These are phyloP conservation scores for Hafferia zeledoni DNA, from an alignment of 2,797 vertebrate species.

Conservation along the genomic window DNA sequence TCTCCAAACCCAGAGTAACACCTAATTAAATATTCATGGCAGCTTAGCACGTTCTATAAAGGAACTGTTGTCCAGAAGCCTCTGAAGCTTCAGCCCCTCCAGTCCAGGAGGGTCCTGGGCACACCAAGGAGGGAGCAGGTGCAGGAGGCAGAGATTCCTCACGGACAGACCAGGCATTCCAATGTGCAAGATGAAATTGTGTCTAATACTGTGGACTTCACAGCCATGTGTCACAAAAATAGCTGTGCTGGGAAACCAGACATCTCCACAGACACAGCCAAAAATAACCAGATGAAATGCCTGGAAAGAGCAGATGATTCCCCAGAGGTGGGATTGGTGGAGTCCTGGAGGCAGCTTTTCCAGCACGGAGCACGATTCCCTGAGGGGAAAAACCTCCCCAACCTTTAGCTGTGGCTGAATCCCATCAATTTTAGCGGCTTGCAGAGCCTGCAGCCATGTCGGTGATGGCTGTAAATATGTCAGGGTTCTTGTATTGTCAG, in stretches of 20 bases:
- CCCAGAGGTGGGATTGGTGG: conserved; percentile 26
- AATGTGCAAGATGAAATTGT: not conserved
- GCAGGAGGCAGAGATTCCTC: not conserved
- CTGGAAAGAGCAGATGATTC: conserved; percentile 50
- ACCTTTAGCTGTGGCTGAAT: conserved; percentile 9
- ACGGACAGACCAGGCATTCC: not conserved
- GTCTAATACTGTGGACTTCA: conserved; percentile 13
- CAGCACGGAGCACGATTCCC: not conserved
- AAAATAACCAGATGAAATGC: conserved; percentile 42
- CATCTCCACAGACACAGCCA: conserved; percentile 40
- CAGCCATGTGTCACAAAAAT: conserved; percentile 35
- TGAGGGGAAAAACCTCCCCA: not conserved
- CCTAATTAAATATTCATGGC: conserved; percentile 38
- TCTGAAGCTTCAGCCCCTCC: not conserved
- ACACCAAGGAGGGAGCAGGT: conserved; percentile 17
- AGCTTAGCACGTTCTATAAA: not conserved
- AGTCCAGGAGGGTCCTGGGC: not conserved
- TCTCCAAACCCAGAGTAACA: conserved; percentile 23
- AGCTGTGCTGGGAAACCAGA: conserved; percentile 27
- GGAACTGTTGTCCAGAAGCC: conserved; percentile 27
- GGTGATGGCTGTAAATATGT: conserved; percentile 6
- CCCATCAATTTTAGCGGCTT: not conserved
- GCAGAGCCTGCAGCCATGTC: not conserved
- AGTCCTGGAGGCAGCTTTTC: not conserved
- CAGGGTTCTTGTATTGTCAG: not conserved